phyloP scores from a whole-genome alignment of 2,888 invertebrate species.

The Mesorhabditis belari region DNA sequence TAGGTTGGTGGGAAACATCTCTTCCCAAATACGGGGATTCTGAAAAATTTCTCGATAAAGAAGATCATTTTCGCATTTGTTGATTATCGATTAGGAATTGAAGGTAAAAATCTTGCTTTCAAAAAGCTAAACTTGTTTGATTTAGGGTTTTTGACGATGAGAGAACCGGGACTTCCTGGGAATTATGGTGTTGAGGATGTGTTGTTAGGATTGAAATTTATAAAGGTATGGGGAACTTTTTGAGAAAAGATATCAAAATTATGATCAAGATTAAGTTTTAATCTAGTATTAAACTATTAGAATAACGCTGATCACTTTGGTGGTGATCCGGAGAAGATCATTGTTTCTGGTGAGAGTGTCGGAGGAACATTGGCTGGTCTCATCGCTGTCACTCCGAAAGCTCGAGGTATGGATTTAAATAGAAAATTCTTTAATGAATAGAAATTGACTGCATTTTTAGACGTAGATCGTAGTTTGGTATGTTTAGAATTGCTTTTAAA shows the following conservation, averaged over 20 bases:
- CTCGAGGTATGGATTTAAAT: no score
- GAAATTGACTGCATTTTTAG: no score
- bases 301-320: background rate
- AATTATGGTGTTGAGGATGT: background rate
- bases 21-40: background rate
- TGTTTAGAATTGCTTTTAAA: no score
- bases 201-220: background rate
- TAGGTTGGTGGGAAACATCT: background rate
- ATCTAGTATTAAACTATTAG: no score
- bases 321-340: background rate
- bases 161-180: background rate
- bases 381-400: background rate
- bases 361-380: background rate
- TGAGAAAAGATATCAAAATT: background rate
- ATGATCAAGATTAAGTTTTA: no score
- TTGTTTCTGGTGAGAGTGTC: background rate
- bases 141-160: background rate
- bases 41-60: background rate
- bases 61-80: background rate
- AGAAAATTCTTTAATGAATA: no score
- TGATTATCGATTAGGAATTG: background rate
- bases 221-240: background rate
- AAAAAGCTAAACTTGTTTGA: no score
- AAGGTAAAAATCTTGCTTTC: no score
- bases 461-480: no score